Base-by-base conservation (phyloP, 2,888 invertebrate species). In the Junonia oenone region DNA sequence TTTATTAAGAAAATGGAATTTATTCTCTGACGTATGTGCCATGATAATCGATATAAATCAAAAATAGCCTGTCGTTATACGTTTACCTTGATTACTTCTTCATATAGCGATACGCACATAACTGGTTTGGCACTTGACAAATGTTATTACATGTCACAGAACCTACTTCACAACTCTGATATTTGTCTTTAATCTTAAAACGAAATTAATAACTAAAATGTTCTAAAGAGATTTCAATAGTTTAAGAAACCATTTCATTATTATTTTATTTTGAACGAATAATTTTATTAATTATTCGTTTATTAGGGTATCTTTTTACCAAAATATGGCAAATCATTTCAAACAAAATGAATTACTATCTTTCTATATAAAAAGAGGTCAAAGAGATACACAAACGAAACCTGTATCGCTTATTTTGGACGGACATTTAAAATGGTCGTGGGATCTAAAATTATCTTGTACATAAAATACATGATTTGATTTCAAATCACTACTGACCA, bases 81-180 rank as follows among this genome's bases (percentile, higher is more conserved):
- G 45, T 47, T 47, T 47, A 47, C 47, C 33, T 47, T 47, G 33
- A 47, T 47, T 33, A 13, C 47, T 47, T 47, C 47, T 33, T 17
- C 33, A 33, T 33, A 47, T 27, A 33, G 47, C 33, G 14, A 19
- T 17, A 33, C 19, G 14, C 9, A 46, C 17, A 11, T 29, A 46
- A 46, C 31, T 17, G 29, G 27, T 29, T 46, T 31, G 11, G 6
- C 38, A 19, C 19, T 38, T 11, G 2, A 40, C 11, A 40, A 17
- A 40, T 40, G 19, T 40, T n/a, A 19, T 40, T 11, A 40, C 4
- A 40, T 40, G 11, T 40, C 19, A 40, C 17, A 40, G 38, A 40
- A 40, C 17, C 38, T 40, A 19, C 38, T n/a, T 2, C 0, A 31
- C 11, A 33, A 8, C 37, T 37, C 37, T 6, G 37, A 15, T 37